phyloP scores from a whole-genome alignment of 1,140 invertebrate species.

The Thalassaphorura encarpata region DNA sequence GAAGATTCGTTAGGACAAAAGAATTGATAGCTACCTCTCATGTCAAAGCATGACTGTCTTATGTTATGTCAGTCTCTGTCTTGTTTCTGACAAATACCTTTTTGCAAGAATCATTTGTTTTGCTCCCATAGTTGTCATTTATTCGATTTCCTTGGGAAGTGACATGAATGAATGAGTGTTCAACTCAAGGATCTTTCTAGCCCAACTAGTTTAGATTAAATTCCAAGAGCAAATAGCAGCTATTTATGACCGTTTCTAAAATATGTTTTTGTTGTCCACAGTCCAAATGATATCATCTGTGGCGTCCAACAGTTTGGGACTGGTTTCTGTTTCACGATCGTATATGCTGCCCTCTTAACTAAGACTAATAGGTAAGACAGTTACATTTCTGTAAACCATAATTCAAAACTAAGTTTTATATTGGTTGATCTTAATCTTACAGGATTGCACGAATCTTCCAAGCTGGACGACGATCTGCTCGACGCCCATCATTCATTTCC shows the following conservation, averaged over 20 bases:
- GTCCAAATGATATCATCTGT: constrained; percentile 36
- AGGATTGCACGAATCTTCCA: constrained; percentile 84
- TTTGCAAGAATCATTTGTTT: too few species aligned
- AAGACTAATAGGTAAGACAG: too few species aligned
- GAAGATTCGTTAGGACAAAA: too few species aligned
- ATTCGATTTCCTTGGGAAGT: neutral
- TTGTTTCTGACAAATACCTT: too few species aligned
- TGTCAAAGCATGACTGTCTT: too few species aligned
- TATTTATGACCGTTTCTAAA: neutral
- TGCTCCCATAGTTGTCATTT: neutral
- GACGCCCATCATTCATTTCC: constrained; percentile 81
- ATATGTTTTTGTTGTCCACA: constrained; percentile 7
- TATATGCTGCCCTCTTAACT: constrained; percentile 80
- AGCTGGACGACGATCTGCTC: constrained; percentile 73
- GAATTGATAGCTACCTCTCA: too few species aligned
- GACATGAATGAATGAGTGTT: neutral
- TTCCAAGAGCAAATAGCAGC: neutral
- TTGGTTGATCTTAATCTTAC: too few species aligned
- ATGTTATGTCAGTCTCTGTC: too few species aligned
- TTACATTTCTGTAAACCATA: too few species aligned
- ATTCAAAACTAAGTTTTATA: too few species aligned
- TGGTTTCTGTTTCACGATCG: constrained; percentile 78
- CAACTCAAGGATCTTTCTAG: neutral
- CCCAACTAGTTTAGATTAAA: neutral
- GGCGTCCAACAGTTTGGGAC: constrained; percentile 38